Conservation (phyloP, 2,797 vertebrate genomes). For the Vireo griseus region DNA sequence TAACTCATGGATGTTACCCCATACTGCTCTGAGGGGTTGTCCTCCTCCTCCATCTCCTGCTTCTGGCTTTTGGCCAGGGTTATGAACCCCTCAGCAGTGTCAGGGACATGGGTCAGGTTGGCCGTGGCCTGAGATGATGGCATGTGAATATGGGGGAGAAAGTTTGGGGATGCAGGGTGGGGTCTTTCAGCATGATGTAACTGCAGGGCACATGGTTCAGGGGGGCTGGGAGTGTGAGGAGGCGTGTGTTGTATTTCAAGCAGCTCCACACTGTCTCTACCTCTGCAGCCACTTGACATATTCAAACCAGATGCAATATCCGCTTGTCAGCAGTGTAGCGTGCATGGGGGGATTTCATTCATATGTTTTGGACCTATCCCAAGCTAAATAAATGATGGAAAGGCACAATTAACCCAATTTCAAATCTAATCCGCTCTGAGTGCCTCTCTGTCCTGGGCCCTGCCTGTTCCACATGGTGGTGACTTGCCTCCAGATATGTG, state of each 20-base stretch:
- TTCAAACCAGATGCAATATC: slow-evolving; percentile 68
- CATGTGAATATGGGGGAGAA: neutral
- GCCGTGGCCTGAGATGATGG: neutral
- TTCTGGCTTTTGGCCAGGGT: neutral
- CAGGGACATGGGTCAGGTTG: neutral
- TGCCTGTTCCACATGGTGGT: neutral
- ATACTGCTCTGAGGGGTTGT: neutral
- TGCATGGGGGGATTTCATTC: slow-evolving; percentile 34
- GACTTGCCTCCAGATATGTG: neutral
- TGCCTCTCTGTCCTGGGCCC: slow-evolving; percentile 6
- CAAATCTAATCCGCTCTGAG: slow-evolving; percentile 2
- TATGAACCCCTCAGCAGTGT: neutral
- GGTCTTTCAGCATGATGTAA: neutral
- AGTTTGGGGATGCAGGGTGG: neutral
- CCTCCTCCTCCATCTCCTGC: neutral
- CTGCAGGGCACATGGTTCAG: neutral
- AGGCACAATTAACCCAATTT: slow-evolving; percentile 57
- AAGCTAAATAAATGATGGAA: slow-evolving; percentile 63
- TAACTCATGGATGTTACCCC: neutral
- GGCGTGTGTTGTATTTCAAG: slow-evolving; percentile 49
- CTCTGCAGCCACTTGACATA: slow-evolving; percentile 32
- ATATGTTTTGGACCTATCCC: slow-evolving; percentile 26
- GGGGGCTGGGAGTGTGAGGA: neutral
- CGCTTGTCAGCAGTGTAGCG: slow-evolving; percentile 24
- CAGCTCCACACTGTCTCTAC: slow-evolving; percentile 36